A percentile compares a stretch with the other conserved stretches of the same genome.
These are phyloP conservation scores for Tryphoninae sp. DNA, from an alignment of 2,888 invertebrate genomes.

Conservation along the genomic window DNA sequence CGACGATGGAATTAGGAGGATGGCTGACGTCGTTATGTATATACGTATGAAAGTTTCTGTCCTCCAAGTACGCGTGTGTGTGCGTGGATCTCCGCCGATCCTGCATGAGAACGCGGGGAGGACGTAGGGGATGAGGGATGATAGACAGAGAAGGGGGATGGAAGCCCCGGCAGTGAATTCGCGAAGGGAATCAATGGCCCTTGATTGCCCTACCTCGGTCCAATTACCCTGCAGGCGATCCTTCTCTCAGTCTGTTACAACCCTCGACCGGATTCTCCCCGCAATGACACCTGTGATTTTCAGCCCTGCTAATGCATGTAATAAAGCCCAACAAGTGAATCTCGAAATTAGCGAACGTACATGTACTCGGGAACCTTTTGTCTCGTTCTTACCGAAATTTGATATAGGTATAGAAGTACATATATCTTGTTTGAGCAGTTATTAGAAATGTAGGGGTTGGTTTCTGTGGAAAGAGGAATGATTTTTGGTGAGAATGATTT, in stretches of 20 bases:
- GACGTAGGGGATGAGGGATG: conserved; percentile 5
- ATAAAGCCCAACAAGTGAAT: conserved; percentile 40
- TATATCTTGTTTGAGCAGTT: too few relatives aligned
- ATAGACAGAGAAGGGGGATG: conserved; percentile 26
- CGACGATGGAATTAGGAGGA: conserved; percentile 59
- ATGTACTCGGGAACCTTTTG: background rate
- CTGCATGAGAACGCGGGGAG: conserved; percentile 7
- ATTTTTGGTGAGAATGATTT: too few relatives aligned
- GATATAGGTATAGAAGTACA: too few relatives aligned
- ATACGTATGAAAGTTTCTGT: conserved; percentile 4
- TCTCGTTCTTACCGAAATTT: too few relatives aligned
- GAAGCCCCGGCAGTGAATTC: conserved; percentile 60
- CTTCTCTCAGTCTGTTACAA: conserved; percentile 48
- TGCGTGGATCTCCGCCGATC: background rate
- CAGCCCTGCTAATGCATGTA: conserved; percentile 49
- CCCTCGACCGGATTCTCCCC: conserved; percentile 52
- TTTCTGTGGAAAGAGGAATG: too few relatives aligned
- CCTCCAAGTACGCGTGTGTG: background rate
- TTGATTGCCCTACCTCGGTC: conserved; percentile 73
- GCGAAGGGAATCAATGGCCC: conserved; percentile 73
- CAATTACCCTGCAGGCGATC: conserved; percentile 66
- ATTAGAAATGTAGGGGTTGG: too few relatives aligned
- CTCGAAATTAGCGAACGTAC: conserved; percentile 11
- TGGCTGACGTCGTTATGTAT: conserved; percentile 30
- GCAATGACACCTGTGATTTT: conserved; percentile 74